Percentiles rank a stretch among this genome's conserved stretches.
Evolutionary conservation across 2,888 invertebrate genomes (phyloP).

Genomic region (Schizaphis graminum): DNA sequence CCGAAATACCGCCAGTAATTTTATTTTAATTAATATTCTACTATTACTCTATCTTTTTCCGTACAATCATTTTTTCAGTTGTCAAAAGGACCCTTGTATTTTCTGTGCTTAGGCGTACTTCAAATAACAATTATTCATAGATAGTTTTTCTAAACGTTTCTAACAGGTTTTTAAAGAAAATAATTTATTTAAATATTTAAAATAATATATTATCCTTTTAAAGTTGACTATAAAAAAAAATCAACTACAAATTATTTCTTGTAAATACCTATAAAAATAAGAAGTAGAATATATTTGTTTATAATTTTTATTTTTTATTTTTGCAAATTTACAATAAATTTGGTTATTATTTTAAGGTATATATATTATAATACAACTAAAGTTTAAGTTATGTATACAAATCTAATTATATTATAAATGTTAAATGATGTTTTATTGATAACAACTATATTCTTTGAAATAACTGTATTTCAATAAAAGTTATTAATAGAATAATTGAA

Average conservation of each 20-base stretch:
- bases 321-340: background rate
- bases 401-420: background rate
- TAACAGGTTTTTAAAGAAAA: background rate
- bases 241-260: background rate
- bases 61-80: background rate
- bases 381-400: background rate
- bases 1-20: background rate
- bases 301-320: background rate
- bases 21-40: background rate
- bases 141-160: background rate
- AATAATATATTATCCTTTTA: too few species aligned
- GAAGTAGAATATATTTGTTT: background rate
- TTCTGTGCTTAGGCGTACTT: background rate
- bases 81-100: background rate
- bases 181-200: background rate
- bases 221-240: background rate
- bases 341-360: background rate
- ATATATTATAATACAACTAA: background rate
- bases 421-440: background rate
- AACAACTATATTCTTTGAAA: background rate
- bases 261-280: background rate
- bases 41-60: too few species aligned
- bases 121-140: background rate
- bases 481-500: background rate
- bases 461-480: background rate